phyloP scores from a whole-genome alignment of 2,797 vertebrate species.

The Botia almorhae region DNA sequence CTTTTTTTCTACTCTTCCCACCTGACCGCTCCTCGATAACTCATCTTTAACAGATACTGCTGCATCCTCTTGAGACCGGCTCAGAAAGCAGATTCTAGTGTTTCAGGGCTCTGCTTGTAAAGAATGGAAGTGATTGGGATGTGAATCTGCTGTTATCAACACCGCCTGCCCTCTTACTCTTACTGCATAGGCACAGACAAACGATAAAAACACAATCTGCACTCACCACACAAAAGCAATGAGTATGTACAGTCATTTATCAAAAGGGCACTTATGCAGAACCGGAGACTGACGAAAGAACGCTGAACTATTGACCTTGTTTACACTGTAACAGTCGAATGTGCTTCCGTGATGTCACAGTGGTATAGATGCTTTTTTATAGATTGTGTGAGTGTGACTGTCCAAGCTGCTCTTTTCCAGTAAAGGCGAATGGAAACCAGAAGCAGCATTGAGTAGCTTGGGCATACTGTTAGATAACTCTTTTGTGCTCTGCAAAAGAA shows the following conservation, averaged over 20 bases:
- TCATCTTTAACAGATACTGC: constrained; percentile 53
- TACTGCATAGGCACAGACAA: constrained; percentile 42
- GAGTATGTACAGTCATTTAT: constrained; percentile 38
- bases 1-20: constrained; percentile 21
- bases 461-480: not conserved
- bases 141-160: constrained; percentile 45
- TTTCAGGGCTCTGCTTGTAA: constrained; percentile 46
- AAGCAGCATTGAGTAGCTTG: too few relatives aligned
- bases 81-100: constrained; percentile 40
- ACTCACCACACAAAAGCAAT: constrained; percentile 47
- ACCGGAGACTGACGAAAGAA: constrained; percentile 16
- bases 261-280: constrained; percentile 33
- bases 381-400: not conserved
- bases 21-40: constrained; percentile 29
- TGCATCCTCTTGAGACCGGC: constrained; percentile 48
- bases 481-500: not conserved
- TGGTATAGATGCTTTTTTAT: constrained; percentile 2
- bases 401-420: not conserved
- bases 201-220: constrained; percentile 49
- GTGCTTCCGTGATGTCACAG: constrained; percentile 26
- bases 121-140: constrained; percentile 34
- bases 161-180: constrained; percentile 48
- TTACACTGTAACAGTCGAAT: constrained; percentile 2
- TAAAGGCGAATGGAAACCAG: not conserved
- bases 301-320: constrained; percentile 42